Conservation (phyloP, 1,140 invertebrate genomes). For the Neodiprion fabricii region DNA sequence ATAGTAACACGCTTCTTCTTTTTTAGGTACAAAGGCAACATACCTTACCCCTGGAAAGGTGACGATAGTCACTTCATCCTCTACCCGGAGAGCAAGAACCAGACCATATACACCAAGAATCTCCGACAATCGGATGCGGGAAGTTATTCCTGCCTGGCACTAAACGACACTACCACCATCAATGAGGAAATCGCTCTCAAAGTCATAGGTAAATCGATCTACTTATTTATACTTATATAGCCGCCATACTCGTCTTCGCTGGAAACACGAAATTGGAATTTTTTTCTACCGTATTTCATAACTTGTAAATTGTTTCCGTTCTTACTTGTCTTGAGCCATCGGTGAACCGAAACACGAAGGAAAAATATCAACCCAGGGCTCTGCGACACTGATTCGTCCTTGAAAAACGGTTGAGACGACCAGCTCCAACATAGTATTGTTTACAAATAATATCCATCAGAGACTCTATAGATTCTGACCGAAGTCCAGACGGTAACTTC, state of each 20-base stretch:
- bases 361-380: no score
- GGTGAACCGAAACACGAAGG: no score
- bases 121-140: constrained; percentile 70
- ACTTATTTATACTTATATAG: constrained; percentile 22
- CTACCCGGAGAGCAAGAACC: constrained; percentile 79
- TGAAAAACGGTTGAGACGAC: no score
- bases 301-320: no score
- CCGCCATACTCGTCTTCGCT: neutral
- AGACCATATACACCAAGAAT: constrained; percentile 76
- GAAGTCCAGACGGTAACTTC: no score
- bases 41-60: constrained; percentile 77
- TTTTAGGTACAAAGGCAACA: constrained; percentile 78
- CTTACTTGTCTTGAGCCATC: no score
- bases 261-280: neutral
- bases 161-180: constrained; percentile 72
- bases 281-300: neutral
- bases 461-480: no score
- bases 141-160: constrained; percentile 74
- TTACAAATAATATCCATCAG: no score
- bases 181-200: constrained; percentile 70
- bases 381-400: no score
- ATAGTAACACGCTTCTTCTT: constrained; percentile 12
- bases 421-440: no score
- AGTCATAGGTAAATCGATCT: constrained; percentile 67
- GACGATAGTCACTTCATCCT: constrained; percentile 72